Evolutionary conservation across 2,797 vertebrate genomes (phyloP).

Genomic region (Lutjanus campechanus): DNA sequence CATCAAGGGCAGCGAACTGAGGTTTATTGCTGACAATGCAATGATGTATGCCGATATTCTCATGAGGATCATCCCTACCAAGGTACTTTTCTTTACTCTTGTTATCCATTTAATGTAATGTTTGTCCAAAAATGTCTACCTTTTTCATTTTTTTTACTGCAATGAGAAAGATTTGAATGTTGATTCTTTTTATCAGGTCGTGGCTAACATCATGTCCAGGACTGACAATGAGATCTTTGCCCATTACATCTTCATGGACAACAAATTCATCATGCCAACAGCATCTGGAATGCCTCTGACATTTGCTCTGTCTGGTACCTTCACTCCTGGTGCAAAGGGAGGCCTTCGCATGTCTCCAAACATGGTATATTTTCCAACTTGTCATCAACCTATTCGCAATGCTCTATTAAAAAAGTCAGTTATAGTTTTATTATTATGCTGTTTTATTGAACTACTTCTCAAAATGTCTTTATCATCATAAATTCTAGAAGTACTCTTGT

Average conservation of each 20-base stretch:
- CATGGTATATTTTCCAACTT: constrained; percentile 70
- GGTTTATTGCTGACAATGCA: constrained; percentile 70
- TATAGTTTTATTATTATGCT: neutral
- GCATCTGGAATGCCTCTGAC: constrained; percentile 92
- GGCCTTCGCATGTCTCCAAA: constrained; percentile 79
- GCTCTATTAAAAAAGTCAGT: neutral
- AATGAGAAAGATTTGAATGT: neutral
- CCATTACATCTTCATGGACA: constrained; percentile 98
- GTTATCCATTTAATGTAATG: neutral
- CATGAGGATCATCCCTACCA: constrained; percentile 54
- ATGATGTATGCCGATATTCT: constrained; percentile 68
- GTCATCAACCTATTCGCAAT: neutral
- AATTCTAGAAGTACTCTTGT: neutral
- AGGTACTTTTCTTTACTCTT: constrained; percentile 47
- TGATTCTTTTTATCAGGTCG: constrained; percentile 77
- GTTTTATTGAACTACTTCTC: constrained; percentile 1
- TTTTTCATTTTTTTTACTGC: neutral
- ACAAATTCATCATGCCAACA: constrained; percentile 91
- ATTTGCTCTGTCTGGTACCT: constrained; percentile 90
- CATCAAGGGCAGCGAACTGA: constrained; percentile 90
- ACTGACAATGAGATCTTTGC: constrained; percentile 88
- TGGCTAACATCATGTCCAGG: constrained; percentile 81
- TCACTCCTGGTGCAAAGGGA: constrained; percentile 89
- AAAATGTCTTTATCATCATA: neutral
- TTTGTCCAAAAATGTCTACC: neutral